Base-by-base conservation (phyloP, 2,797 vertebrate genomes). In the Phalloptychus januarius region DNA sequence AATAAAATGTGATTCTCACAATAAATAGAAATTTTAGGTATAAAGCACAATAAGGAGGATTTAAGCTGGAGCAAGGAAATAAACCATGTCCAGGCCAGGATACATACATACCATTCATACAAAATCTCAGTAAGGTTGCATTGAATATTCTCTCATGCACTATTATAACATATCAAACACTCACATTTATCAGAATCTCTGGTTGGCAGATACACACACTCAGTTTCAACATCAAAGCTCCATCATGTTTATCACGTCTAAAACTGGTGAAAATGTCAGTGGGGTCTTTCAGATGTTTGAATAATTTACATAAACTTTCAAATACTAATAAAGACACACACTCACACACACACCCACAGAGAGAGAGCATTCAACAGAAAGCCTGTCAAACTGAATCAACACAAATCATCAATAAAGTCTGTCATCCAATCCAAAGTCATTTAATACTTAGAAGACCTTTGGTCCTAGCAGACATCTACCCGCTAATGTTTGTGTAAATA, bases 211-310 rank as follows among this genome's bases (percentile, higher is more conserved):
- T 10, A 28, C 54, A 56, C 54, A 7, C 46, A 7, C n/a, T 13
- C 54, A 31, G 12, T 58, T 58, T 58, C 5, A 1, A 28, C 54
- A 15, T 58, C 54, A 58, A 31, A 58, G n/a, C 1, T 28, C 11
- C 31, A 31, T 58, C n/a, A 58, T 28, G 54, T 31, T n/a, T n/a
- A n/a, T n/a, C 12, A 13, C n/a, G n/a, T 28, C 10, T 15, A 58
- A 58, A 58, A 58, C n/a, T 58, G 25, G 54, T 58, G 54, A 56
- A 56, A 56, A 56, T 56, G n/a, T 58, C 54, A 31, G 11, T 28
- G 54, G n/a, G n/a, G 25, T 58, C n/a, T 58, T 28, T 58, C 54
- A 58, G n/a, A 58, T 31, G 54, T 58, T 56, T 58, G 54, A 58
- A 15, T 58, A 31, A 58, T 58, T 58, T 13, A 56, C n/a, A 56